These are phyloP conservation scores for Drosophila truncata DNA, from an alignment of 1,140 invertebrate species.

Conservation along the genomic window DNA sequence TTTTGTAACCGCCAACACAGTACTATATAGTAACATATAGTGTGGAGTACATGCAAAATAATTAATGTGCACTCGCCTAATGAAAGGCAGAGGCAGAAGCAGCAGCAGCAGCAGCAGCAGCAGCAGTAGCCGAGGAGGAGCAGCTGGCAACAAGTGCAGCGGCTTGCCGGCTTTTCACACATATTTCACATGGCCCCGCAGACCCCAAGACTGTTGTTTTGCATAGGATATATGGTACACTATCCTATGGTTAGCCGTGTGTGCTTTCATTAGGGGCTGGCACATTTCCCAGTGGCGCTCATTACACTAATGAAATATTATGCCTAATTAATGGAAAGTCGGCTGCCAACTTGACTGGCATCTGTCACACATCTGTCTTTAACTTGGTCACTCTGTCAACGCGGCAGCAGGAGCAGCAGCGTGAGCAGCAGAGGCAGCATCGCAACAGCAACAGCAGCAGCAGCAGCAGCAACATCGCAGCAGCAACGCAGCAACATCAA, in stretches of 20 bases:
- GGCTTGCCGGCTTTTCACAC: slow-evolving; percentile 74
- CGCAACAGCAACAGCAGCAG: slow-evolving; percentile 6
- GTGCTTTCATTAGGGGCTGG: slow-evolving; percentile 64
- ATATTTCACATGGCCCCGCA: slow-evolving; percentile 64
- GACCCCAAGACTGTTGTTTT: slow-evolving; percentile 58
- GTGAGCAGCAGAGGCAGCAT: slow-evolving; percentile 3
- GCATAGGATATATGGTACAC: slow-evolving; percentile 51
- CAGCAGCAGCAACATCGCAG: slow-evolving; percentile 1
- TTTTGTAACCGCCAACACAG: slow-evolving; percentile 43
- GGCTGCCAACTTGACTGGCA: slow-evolving; percentile 58
- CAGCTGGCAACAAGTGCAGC: slow-evolving; percentile 43
- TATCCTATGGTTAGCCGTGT: slow-evolving; percentile 30
- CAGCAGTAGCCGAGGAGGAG: slow-evolving; percentile 19
- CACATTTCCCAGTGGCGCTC: slow-evolving; percentile 67
- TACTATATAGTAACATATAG: not conserved
- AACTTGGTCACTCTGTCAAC: slow-evolving; percentile 82
- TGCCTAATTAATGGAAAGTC: slow-evolving; percentile 83
- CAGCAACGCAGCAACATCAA: slow-evolving; percentile 58
- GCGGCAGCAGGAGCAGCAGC: slow-evolving; percentile 10
- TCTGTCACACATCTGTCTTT: slow-evolving; percentile 78
- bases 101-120: slow-evolving; percentile 17
- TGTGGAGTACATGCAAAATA: slow-evolving; percentile 59
- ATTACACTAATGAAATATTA: slow-evolving; percentile 81
- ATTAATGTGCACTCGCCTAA: slow-evolving; percentile 82
- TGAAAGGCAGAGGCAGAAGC: slow-evolving; percentile 55